Base-by-base conservation (phyloP, 2,888 invertebrate species). In the Melanchra persicariae region DNA sequence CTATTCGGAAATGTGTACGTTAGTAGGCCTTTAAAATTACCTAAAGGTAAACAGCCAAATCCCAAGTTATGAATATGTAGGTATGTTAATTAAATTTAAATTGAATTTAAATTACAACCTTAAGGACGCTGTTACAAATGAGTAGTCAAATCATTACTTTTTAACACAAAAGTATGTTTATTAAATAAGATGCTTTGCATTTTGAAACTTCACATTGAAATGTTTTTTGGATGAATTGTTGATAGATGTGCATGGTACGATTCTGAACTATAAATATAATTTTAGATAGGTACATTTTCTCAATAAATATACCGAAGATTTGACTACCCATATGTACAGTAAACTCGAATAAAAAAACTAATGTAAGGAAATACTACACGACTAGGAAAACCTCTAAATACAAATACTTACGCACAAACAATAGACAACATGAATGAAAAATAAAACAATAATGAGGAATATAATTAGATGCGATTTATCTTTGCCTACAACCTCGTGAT, bases 401-500 rank as follows among this genome's bases (percentile, higher is more conserved):
- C 8, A 55, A 77, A 40, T 62, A n/a, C n/a, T n/a, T n/a, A 60
- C 34, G 22, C 51, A 63, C 51, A 55, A 55, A 79, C 65, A 81
- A 77, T 66, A 51, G 19, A 55, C 34, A 54, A 30, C 40, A 58
- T 57, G 30, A 22, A 26, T 45, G 49, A 49, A 64, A 65, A 64
- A 64, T 66, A 66, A 19, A 60, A 69, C 52, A 49, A 54, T 74
- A 74, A 79, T 66, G 64, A 67, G 47, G 47, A 55, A 40, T 1
- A 22, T 64, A 65, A 70, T 74, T 79, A 67, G 54, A 74, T 54
- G 70, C 61, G 66, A 74, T 67, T 80, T 82, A 66, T 79, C 65
- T 74, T 63, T 47, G 47, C 54, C 22, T 57, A 22, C 49, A 85
- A 57, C 85, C 81, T 85, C 68, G 77, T 51, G 60, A 54, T 79